A percentile compares a stretch with the other conserved stretches of the same genome.
phyloP scores from a whole-genome alignment of 2,888 invertebrate genomes.

The Hydropsyche betteni region DNA sequence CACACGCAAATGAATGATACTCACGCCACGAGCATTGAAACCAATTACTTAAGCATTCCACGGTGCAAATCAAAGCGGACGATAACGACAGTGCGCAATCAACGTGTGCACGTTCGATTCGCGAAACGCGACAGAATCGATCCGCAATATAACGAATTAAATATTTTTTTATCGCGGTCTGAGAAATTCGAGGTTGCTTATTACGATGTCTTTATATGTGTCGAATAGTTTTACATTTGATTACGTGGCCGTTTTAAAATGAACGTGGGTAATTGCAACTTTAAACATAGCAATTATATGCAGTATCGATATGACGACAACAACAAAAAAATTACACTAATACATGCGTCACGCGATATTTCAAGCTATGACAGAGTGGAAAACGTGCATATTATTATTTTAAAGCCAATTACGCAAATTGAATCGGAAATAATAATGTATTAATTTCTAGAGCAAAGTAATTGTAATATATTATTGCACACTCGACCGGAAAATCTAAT shows the following conservation, averaged over 20 bases:
- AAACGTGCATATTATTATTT: slow-evolving; percentile 10
- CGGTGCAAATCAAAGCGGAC: slow-evolving; percentile 39
- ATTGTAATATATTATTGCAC: too few relatives aligned
- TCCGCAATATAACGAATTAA: too few relatives aligned
- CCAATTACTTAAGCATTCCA: slow-evolving; percentile 42
- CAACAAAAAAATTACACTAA: neutral
- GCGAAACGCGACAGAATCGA: slow-evolving; percentile 16
- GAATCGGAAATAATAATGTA: neutral
- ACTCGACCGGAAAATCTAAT: too few relatives aligned
- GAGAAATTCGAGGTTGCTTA: too few relatives aligned
- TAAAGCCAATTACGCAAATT: slow-evolving; percentile 8
- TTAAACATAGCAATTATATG: slow-evolving; percentile 28
- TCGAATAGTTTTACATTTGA: neutral
- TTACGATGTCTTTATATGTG: neutral
- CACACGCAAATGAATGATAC: slow-evolving; percentile 40
- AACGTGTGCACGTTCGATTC: slow-evolving; percentile 25
- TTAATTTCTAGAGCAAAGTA: too few relatives aligned
- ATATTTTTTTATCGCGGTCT: too few relatives aligned
- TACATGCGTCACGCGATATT: slow-evolving; percentile 24
- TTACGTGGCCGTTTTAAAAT: slow-evolving; percentile 22
- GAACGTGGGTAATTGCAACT: slow-evolving; percentile 23
- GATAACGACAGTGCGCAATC: slow-evolving; percentile 33
- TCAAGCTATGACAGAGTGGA: neutral
- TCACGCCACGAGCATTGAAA: slow-evolving; percentile 39
- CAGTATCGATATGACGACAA: slow-evolving; percentile 12